Percentiles rank a stretch among this genome's conserved stretches.
Evolutionary conservation across 2,113 vertebrate species (phyloP).

Genomic region (Sinocyclocheilus rhinocerous): DNA sequence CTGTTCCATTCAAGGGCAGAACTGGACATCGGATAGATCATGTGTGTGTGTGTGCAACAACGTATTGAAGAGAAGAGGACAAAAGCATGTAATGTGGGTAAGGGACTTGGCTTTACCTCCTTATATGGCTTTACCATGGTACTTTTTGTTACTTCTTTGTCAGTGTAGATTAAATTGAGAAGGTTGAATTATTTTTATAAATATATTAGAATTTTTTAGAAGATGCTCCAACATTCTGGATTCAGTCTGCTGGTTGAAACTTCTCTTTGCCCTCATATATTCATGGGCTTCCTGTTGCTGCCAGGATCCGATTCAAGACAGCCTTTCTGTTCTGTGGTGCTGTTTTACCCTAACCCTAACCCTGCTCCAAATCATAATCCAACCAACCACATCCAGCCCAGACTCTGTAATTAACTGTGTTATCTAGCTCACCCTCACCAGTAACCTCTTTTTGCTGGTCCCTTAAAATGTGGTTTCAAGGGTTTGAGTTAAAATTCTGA

Average conservation of each 20-base stretch:
- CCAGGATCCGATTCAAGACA: neutral
- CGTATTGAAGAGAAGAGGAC: neutral
- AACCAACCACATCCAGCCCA: constrained; percentile 17
- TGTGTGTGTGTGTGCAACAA: neutral
- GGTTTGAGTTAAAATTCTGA: neutral
- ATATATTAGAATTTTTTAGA: neutral
- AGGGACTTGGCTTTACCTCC: neutral
- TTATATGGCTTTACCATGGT: neutral
- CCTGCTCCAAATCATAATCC: neutral
- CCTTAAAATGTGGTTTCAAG: neutral
- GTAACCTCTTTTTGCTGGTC: no score
- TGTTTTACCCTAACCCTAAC: neutral
- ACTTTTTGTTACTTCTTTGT: neutral
- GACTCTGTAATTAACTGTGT: constrained; percentile 46
- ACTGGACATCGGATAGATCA: neutral
- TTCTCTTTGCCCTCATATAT: no score
- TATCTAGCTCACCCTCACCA: neutral
- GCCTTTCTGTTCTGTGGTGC: neutral
- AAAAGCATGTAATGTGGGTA: neutral
- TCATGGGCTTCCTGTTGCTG: no score
- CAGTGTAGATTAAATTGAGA: neutral
- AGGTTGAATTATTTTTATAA: neutral
- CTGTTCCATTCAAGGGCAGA: neutral
- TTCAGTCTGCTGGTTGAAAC: neutral
- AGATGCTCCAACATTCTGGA: neutral